Evolutionary conservation across 2,888 invertebrate species (phyloP), one percentile per base, ranked within the genome.

Genomic region (Rosalia funebris): DNA sequence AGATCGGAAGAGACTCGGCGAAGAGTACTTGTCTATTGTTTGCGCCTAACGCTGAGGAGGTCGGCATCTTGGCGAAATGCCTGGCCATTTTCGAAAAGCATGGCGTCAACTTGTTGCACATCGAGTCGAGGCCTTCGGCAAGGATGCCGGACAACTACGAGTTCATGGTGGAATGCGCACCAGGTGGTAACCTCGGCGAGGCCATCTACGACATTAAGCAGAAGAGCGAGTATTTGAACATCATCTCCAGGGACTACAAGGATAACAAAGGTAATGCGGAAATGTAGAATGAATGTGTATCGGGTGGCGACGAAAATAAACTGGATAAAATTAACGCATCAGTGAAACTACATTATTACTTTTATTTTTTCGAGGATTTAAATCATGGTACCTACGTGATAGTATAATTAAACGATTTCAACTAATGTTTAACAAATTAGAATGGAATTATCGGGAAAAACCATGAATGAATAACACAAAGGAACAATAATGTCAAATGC

Each of bases 121-220:
- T 98, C 62, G 98, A 98, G 81, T 98, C 97, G 0, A 85, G 94
- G 20, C 95, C 96, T 0, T 96, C 96, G 0, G 87, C 90, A 47
- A 86, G 95, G 61, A 85, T 88, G 32, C 88, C 85, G 10, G 89
- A 90, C 16, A 83, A 85, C 57, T 98, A 97, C 76, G 97, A 98
- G 82, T 98, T 98, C 81, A 94, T 96, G 87, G 92, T 98, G 25
- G 95, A 96, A 77, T 96, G 95, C 75, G 92, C 94, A 62, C 89
- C 91, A 12, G 84, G 86, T 0, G 93, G 93, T 0, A 88, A 92
- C 62, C 84, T 97, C 41, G 89, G 89, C 2, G 85, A 83, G 0
- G 93, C 91, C 0, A 88, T 96, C 12, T 89, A 89, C 16, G 89
- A 90, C 42, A 82, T 98, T 36, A 88, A 88, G 66, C 79, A 85